Evolutionary conservation across 2,113 vertebrate species (phyloP), one percentile per base, ranked within the genome.

Genomic region (Leucoraja erinaceus): DNA sequence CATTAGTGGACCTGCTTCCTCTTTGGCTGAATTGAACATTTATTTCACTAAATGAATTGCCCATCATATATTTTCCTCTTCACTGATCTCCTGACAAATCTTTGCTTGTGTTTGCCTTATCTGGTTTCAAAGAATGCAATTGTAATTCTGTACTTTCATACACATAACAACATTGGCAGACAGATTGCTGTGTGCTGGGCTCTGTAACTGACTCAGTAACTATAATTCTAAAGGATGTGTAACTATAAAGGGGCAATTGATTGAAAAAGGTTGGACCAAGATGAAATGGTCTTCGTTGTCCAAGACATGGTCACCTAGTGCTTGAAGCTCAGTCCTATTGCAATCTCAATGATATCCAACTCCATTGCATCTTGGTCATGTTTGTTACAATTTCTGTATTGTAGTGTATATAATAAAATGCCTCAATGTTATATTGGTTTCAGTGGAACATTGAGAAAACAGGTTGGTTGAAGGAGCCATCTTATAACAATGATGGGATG

Each of bases 361-460:
- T 16, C 83, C 83, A 63, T 66, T 88, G 59, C n/a, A 88, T 88
- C 59, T 84, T 84, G 25, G 81, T 28, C 81, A 10, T 61, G 79
- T 83, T 56, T 83, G 59, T 12, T 88, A 63, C 28, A 28, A 61
- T 59, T 63, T 88, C 83, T n/a, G 59, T 88, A 88, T 59, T 88
- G 81, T 83, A 83, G n/a, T 78, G 33, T 81, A 56, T 88, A 88
- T 88, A 88, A 33, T 66, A 88, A 63, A 12, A n/a, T 66, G 12
- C 81, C 81, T 84, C 81, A 84, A 88, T 88, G 59, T 31, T 88
- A 88, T 88, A 88, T 61, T n/a, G 56, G 4, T 86, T 86, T 61
- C 10, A 84, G 56, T 84, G 25, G 25, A 86, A 86, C 61, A 25
- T 63, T 63, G 83, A 86, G 56, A 77, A 61, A 63, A 25, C 56